Base-by-base conservation (phyloP, 1,140 invertebrate genomes). In the Caenorhabditis briggsae region DNA sequence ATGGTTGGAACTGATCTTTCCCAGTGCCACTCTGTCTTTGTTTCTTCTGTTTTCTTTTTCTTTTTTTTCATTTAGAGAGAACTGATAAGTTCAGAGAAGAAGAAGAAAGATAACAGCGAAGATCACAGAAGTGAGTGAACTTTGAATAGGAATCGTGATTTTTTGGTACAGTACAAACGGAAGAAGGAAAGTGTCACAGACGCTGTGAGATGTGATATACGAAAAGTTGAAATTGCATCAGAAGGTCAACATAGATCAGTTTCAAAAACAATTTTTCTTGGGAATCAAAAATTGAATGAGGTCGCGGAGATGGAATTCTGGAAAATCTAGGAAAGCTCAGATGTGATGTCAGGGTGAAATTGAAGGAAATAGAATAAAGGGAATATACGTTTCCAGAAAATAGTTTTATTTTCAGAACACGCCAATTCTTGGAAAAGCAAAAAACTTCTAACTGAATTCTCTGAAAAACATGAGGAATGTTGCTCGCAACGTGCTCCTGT, bases 241-340 rank as follows among this genome's bases (percentile, higher is more conserved):
- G 64, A 70, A 70, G 64, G 64, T 70, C 64, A 70, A 46, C 33
- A 70, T 70, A 70, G 64, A 70, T 70, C 64, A 70, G 64, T 70
- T 43, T 46, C 64, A 70, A 70, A 61, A 25, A 2, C 0, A 2
- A 20, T 61, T 11, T 20, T 33, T 33, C 33, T 33, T 25, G 25
- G 9, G 59, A 33, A 61, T 20, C 11, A 61, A 61, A 61, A 33
- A 61, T 61, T 12, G 11, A 61, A 61, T 61, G 14, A 33, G 20
- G 6, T 11, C 23, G 46, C 12, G 14, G 43, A 5, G 33, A n/a
- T n/a, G 3, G 11, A 8, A 11, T 43, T 18, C 9, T 25, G 1
- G 18, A 11, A 18, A 18, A 70, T 18, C n/a, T 46, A 46, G 5
- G 16, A 43, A 43, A 70, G 43, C 33, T 33, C 33, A 33, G 33